Evolutionary conservation across 2,888 invertebrate species (phyloP).

Genomic region (Eubasilissa splendida): DNA sequence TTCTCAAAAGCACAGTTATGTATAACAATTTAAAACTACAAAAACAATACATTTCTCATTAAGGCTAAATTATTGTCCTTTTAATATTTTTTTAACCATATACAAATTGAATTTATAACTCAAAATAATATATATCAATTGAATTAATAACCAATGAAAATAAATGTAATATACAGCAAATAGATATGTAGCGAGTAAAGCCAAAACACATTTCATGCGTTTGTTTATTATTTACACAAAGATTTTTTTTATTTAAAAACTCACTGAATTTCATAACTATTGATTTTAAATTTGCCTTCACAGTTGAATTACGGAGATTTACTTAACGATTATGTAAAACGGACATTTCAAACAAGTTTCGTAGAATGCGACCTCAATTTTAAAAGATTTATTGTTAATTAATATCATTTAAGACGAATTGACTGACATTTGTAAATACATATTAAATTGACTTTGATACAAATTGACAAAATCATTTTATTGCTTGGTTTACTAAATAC

Average conservation of each 20-base stretch:
- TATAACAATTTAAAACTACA: conserved; percentile 3
- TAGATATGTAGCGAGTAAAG: not conserved
- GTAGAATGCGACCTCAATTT: not conserved
- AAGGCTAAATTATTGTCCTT: conserved; percentile 38
- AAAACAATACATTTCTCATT: conserved; percentile 9
- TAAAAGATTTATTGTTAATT: not conserved
- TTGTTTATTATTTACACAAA: conserved; percentile 12
- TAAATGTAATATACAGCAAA: not conserved
- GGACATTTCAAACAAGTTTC: too few relatives aligned
- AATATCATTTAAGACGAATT: not conserved
- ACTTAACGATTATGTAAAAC: too few relatives aligned
- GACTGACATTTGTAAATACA: conserved; percentile 11
- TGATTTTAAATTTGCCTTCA: too few relatives aligned
- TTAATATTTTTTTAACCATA: conserved; percentile 14
- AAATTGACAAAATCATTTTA: conserved; percentile 30
- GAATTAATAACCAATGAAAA: not conserved
- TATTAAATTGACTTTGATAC: conserved; percentile 21
- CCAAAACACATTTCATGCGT: not conserved
- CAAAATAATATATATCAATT: not conserved
- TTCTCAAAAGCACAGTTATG: conserved; percentile 10
- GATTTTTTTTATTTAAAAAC: not conserved
- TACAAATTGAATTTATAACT: conserved; percentile 21
- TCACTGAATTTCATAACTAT: too few relatives aligned
- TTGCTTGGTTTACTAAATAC: not conserved
- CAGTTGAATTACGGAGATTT: too few relatives aligned